Percentiles rank a stretch among this genome's conserved stretches.
Evolutionary conservation across 2,888 invertebrate genomes (phyloP).

Genomic region (Megalurothrips usitatus): DNA sequence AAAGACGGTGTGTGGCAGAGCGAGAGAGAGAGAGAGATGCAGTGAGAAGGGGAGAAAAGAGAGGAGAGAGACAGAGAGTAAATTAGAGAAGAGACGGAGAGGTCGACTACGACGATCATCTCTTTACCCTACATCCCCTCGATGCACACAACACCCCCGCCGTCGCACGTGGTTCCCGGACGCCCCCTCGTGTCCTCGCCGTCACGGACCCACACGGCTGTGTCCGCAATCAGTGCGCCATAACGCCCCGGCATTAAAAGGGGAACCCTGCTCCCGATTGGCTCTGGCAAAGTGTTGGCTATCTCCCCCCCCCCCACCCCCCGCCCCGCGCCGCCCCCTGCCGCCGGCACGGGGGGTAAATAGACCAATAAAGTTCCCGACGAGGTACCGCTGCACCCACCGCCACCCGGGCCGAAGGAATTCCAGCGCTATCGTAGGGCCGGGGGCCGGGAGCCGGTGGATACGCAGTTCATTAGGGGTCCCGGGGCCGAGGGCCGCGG

Average conservation of each 20-base stretch:
- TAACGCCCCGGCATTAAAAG: conserved; percentile 7
- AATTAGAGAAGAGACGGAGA: too few relatives aligned
- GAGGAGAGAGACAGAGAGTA: too few relatives aligned
- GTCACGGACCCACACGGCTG: not conserved
- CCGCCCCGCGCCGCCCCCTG: not conserved
- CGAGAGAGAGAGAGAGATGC: too few relatives aligned
- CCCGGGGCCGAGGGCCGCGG: too few relatives aligned
- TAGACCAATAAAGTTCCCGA: not conserved
- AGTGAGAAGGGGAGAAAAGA: too few relatives aligned
- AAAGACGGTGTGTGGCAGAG: too few relatives aligned
- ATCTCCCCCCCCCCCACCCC: not conserved
- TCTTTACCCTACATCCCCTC: too few relatives aligned
- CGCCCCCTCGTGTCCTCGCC: not conserved
- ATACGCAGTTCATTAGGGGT: too few relatives aligned
- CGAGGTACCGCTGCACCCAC: not conserved
- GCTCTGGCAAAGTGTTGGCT: conserved; percentile 1
- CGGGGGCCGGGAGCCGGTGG: not conserved
- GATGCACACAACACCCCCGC: too few relatives aligned
- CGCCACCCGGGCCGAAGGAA: not conserved
- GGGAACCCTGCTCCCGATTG: not conserved
- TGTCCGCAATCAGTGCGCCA: conserved; percentile 15
- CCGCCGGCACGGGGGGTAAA: not conserved
- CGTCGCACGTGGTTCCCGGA: not conserved
- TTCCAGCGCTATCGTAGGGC: not conserved
- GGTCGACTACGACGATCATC: too few relatives aligned